Evolutionary conservation across 2,888 invertebrate genomes (phyloP).

Genomic region (Nineta flava): DNA sequence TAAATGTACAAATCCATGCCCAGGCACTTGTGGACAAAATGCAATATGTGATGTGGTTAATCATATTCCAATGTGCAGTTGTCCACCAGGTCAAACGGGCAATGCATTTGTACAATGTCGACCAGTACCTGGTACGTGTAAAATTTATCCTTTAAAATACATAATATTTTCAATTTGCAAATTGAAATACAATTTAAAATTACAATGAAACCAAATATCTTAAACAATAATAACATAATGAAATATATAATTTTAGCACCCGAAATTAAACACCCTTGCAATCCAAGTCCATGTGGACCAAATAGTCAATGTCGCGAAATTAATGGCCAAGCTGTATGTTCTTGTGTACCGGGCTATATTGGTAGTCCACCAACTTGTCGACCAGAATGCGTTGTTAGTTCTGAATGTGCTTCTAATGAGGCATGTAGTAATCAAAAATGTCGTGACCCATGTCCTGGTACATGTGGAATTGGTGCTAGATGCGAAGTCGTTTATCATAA

Average conservation of each 20-base stretch:
- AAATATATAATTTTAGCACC: conserved; percentile 38
- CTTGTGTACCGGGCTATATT: conserved; percentile 17
- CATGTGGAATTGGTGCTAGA: conserved; percentile 50
- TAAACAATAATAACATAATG: neutral
- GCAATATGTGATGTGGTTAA: conserved; percentile 41
- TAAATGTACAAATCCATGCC: conserved; percentile 45
- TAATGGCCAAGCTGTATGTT: conserved; percentile 19
- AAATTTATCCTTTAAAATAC: neutral
- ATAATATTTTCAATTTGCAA: neutral
- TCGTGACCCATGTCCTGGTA: conserved; percentile 48
- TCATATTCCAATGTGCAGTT: conserved; percentile 42
- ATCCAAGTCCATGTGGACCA: conserved; percentile 20
- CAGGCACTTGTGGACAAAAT: conserved; percentile 47
- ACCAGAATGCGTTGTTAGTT: conserved; percentile 52
- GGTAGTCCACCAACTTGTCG: conserved; percentile 27
- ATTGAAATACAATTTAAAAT: conserved; percentile 26
- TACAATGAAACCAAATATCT: neutral
- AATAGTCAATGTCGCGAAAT: conserved; percentile 22
- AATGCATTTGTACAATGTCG: conserved; percentile 49
- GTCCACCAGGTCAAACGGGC: conserved; percentile 44
- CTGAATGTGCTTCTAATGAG: conserved; percentile 47
- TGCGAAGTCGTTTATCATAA: conserved; percentile 32
- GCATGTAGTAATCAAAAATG: conserved; percentile 56
- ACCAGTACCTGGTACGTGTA: conserved; percentile 34
- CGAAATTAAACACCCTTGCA: conserved; percentile 18